These are phyloP conservation scores for Cerceris rybyensis DNA, from an alignment of 2,888 invertebrate genomes.

Conservation along the genomic window DNA sequence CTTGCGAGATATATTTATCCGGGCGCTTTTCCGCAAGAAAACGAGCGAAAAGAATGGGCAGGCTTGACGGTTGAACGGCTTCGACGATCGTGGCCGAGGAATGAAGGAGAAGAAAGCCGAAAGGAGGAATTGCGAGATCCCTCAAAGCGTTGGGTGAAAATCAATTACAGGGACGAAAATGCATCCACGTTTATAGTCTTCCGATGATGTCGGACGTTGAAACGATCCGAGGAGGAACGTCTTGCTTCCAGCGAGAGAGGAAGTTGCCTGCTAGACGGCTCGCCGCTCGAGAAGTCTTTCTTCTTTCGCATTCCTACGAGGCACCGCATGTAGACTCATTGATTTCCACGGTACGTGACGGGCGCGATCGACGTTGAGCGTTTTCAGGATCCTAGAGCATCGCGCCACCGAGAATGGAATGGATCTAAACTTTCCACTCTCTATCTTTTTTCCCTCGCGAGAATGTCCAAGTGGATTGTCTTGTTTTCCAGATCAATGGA, in stretches of 20 bases:
- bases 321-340: slow-evolving; percentile 61
- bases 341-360: slow-evolving; percentile 68
- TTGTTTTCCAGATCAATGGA: slow-evolving; percentile 56
- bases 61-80: too few species aligned
- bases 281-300: neutral
- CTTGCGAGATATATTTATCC: slow-evolving; percentile 18
- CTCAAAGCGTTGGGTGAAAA: neutral
- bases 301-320: slow-evolving; percentile 49
- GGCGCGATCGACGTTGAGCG: slow-evolving; percentile 57
- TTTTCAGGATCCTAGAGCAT: slow-evolving; percentile 23
- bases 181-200: neutral
- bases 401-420: slow-evolving; percentile 20
- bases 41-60: slow-evolving; percentile 1
- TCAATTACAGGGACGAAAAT: slow-evolving; percentile 22
- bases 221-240: neutral
- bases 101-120: too few species aligned
- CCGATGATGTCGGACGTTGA: neutral
- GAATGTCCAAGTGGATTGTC: slow-evolving; percentile 54
- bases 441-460: slow-evolving; percentile 20
- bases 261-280: neutral
- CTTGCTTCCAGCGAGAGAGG: neutral
- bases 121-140: neutral
- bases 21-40: slow-evolving; percentile 26
- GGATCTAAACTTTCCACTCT: slow-evolving; percentile 40
- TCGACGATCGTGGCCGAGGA: too few species aligned